Evolutionary conservation across 2,797 vertebrate species (phyloP).

Genomic region (Pteronotus mesoamericanus): DNA sequence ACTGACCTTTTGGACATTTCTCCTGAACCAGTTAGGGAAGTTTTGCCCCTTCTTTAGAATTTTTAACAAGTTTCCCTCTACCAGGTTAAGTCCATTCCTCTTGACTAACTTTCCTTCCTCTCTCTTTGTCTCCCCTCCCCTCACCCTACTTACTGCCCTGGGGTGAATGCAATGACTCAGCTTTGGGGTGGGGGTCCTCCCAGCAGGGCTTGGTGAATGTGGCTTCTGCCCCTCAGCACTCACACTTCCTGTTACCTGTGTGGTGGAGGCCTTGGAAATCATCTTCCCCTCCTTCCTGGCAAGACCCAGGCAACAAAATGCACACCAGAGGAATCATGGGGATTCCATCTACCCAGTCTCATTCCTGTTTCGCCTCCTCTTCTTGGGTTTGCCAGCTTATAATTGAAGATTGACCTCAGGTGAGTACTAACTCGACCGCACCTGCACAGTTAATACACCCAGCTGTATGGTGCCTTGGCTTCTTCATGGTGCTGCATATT

Average conservation of each 20-base stretch:
- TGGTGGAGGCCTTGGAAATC: background rate
- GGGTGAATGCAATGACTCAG: background rate
- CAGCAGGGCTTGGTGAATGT: too few species aligned
- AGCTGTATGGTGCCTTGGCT: background rate
- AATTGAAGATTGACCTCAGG: background rate
- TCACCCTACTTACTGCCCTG: background rate
- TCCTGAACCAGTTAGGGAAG: background rate
- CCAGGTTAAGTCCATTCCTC: background rate
- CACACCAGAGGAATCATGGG: background rate
- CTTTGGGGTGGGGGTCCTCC: background rate
- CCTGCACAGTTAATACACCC: background rate
- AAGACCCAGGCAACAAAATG: background rate
- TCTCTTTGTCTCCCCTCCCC: too few species aligned
- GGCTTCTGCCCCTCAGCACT: fast-evolving
- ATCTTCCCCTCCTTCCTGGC: background rate
- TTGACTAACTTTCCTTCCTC: background rate
- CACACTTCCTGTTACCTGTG: background rate
- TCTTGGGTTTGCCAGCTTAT: background rate
- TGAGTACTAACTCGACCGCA: background rate
- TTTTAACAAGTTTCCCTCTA: background rate
- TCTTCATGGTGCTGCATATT: background rate
- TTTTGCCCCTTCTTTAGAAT: background rate
- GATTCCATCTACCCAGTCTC: background rate
- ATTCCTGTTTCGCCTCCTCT: background rate
- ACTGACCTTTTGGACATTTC: background rate